A percentile compares a stretch with the other conserved stretches of the same genome.
phyloP scores from a whole-genome alignment of 2,888 invertebrate species.

The Drosophila subsilvestris region DNA sequence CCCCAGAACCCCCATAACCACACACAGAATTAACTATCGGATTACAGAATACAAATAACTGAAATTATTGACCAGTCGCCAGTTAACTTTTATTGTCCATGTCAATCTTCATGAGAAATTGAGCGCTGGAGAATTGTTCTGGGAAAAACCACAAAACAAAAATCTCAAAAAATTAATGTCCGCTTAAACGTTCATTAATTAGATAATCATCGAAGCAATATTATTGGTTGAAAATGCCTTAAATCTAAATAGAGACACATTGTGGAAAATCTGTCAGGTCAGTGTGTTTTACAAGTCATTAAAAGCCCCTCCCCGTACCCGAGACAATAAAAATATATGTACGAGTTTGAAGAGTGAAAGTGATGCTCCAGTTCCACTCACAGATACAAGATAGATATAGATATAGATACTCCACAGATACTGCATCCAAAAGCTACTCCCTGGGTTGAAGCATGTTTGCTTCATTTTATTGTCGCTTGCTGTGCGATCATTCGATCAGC shows the following conservation, averaged over 20 bases:
- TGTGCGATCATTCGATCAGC: slow-evolving; percentile 52
- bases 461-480: slow-evolving; percentile 70
- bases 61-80: slow-evolving; percentile 41
- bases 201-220: slow-evolving; percentile 39
- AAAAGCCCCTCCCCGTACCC: slow-evolving; percentile 16
- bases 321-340: slow-evolving; percentile 34
- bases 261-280: slow-evolving; percentile 51
- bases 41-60: slow-evolving; percentile 41
- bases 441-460: slow-evolving; percentile 39
- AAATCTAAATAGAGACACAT: slow-evolving; percentile 47
- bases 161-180: slow-evolving; percentile 19
- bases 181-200: slow-evolving; percentile 62
- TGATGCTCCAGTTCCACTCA: slow-evolving; percentile 43
- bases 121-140: slow-evolving; percentile 43
- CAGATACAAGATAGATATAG: slow-evolving; percentile 38
- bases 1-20: slow-evolving; percentile 10
- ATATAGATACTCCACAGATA: not conserved
- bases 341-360: slow-evolving; percentile 56
- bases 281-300: slow-evolving; percentile 48
- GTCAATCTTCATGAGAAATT: slow-evolving; percentile 67
- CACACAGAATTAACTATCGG: slow-evolving; percentile 44
- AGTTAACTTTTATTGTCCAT: slow-evolving; percentile 54
- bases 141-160: slow-evolving; percentile 10
- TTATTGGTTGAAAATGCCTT: slow-evolving; percentile 16
- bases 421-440: slow-evolving; percentile 2